Evolutionary conservation across 2,113 vertebrate genomes (phyloP).

Genomic region (Macrotis lagotis): DNA sequence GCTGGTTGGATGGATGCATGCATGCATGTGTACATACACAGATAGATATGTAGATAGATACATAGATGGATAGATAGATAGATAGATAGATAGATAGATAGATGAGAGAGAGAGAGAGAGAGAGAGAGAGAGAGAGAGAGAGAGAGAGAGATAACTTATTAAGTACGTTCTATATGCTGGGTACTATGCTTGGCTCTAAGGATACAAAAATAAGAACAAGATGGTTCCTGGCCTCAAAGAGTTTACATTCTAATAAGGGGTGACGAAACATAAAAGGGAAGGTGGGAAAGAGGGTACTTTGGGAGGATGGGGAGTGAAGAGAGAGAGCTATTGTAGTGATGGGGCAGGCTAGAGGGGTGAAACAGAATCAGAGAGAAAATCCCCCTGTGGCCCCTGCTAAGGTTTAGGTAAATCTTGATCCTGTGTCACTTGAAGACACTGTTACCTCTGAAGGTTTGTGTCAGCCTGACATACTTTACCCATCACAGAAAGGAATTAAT

Average conservation of each 20-base stretch:
- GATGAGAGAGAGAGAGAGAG: no score
- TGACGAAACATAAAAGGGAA: neutral
- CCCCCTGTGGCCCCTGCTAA: neutral
- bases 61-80: neutral
- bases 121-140: no score
- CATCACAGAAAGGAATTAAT: neutral
- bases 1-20: no score
- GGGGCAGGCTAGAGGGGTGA: neutral
- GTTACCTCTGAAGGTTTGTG: neutral
- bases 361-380: neutral
- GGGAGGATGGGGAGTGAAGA: neutral
- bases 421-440: neutral
- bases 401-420: neutral
- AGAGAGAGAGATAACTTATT: neutral
- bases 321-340: neutral
- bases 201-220: neutral
- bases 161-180: neutral
- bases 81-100: no score
- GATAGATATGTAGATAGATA: neutral
- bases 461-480: neutral
- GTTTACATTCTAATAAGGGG: neutral
- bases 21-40: no score
- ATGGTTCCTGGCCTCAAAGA: neutral
- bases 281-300: neutral
- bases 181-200: neutral